Conservation (phyloP, 2,113 vertebrate species). For the Petromus typicus region DNA sequence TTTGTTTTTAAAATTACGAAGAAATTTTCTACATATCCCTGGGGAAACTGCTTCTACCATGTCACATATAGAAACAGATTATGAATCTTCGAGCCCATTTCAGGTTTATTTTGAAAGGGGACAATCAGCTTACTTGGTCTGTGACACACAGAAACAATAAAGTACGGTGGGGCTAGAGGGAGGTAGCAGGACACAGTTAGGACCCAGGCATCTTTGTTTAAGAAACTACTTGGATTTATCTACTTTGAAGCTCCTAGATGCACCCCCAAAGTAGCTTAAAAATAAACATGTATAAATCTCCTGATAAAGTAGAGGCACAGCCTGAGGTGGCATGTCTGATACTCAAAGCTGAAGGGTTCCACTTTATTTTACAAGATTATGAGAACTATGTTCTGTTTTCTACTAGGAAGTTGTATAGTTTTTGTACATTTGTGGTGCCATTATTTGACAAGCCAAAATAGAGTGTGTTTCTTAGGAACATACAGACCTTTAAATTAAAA, state of each 20-base stretch:
- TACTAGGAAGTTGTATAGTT: background rate
- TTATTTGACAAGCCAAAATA: background rate
- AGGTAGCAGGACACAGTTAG: background rate
- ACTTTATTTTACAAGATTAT: background rate
- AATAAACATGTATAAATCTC: background rate
- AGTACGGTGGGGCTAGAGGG: accelerated
- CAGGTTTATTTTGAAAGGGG: background rate
- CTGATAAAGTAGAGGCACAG: background rate
- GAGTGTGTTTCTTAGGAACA: background rate
- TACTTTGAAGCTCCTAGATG: background rate
- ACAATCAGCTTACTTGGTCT: background rate
- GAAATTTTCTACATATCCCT: background rate
- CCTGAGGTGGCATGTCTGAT: background rate
- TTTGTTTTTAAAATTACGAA: background rate
- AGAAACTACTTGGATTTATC: background rate
- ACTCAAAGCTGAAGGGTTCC: background rate
- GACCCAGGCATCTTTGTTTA: background rate
- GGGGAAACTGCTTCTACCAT: background rate
- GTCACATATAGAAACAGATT: background rate
- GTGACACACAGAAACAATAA: background rate
- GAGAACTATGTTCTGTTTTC: background rate
- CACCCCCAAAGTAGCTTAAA: background rate
- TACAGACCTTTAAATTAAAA: background rate
- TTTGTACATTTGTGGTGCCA: background rate
- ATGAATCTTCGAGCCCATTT: background rate